These are phyloP conservation scores for Aphidoletes aphidimyza DNA, from an alignment of 2,888 invertebrate genomes.

Conservation along the genomic window DNA sequence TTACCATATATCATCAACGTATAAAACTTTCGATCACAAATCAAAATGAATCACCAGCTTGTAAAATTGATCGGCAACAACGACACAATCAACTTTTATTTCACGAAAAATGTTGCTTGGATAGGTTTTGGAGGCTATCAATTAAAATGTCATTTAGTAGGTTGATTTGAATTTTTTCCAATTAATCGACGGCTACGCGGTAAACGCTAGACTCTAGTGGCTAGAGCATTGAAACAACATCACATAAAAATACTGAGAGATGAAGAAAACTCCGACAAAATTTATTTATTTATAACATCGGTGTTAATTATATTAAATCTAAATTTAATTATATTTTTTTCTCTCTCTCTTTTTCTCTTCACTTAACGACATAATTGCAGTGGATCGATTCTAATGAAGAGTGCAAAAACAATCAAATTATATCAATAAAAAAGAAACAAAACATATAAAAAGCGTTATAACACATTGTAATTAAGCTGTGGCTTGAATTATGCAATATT, in stretches of 20 bases:
- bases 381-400: slow-evolving; percentile 22
- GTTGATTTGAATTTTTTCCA: slow-evolving; percentile 31
- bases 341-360: too few relatives aligned
- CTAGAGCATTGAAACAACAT: not conserved
- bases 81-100: too few relatives aligned
- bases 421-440: too few relatives aligned
- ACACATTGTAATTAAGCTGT: slow-evolving; percentile 19
- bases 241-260: not conserved
- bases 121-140: slow-evolving; percentile 34
- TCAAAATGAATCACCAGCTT: not conserved
- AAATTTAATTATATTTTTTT: slow-evolving; percentile 47
- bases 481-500: slow-evolving; percentile 32
- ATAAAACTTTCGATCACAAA: not conserved
- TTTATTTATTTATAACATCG: slow-evolving; percentile 45
- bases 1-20: too few relatives aligned
- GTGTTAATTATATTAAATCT: slow-evolving; percentile 53
- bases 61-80: too few relatives aligned
- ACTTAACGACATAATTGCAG: slow-evolving; percentile 12
- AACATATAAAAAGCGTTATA: not conserved
- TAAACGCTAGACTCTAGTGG: not conserved
- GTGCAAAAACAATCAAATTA: too few relatives aligned
- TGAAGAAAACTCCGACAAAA: slow-evolving; percentile 2
- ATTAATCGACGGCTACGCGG: not conserved
- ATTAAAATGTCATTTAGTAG: slow-evolving; percentile 40
- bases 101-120: too few relatives aligned